A percentile compares a stretch with the other conserved stretches of the same genome.
Conservation (phyloP, 30 jellyfish, hydroid and myxozoan species). For the Turritopsis dohrnii region DNA sequence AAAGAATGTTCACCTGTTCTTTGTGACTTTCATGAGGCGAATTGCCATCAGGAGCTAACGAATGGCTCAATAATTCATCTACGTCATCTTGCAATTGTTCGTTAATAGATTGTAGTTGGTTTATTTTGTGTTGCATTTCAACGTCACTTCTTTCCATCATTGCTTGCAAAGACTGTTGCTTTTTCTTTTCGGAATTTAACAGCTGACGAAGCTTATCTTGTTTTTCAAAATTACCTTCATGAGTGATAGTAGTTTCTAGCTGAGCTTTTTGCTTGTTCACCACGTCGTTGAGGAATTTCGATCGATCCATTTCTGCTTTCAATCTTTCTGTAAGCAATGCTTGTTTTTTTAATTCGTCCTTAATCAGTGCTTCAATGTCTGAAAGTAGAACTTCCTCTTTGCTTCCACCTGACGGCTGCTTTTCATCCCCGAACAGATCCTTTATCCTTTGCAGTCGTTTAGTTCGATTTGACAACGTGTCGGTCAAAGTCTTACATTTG, state of each 20-base stretch:
- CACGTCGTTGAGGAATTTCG: not conserved
- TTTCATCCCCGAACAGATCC: not conserved
- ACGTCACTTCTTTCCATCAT: constrained; percentile 5
- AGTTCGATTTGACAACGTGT: not conserved
- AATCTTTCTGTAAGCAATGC: not conserved
- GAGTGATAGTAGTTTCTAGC: not conserved
- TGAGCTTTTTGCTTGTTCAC: not conserved
- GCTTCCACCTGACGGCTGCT: not conserved
- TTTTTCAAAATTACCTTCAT: not conserved
- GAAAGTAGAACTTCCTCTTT: not conserved
- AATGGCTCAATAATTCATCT: not conserved
- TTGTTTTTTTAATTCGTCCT: not conserved
- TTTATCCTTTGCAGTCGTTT: not conserved
- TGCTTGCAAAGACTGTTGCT: constrained; percentile 1
- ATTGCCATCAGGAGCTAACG: not conserved
- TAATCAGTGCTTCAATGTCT: not conserved
- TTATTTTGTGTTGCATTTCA: not conserved
- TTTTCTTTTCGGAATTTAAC: not conserved
- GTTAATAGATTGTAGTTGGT: not conserved
- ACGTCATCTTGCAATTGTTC: not conserved
- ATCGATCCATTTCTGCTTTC: not conserved
- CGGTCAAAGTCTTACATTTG: not conserved
- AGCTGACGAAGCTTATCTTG: not conserved
- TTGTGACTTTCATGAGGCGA: not conserved
- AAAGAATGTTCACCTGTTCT: not conserved